Evolutionary conservation across 1,140 invertebrate genomes (phyloP).

Genomic region (Semibalanus balanoides): DNA sequence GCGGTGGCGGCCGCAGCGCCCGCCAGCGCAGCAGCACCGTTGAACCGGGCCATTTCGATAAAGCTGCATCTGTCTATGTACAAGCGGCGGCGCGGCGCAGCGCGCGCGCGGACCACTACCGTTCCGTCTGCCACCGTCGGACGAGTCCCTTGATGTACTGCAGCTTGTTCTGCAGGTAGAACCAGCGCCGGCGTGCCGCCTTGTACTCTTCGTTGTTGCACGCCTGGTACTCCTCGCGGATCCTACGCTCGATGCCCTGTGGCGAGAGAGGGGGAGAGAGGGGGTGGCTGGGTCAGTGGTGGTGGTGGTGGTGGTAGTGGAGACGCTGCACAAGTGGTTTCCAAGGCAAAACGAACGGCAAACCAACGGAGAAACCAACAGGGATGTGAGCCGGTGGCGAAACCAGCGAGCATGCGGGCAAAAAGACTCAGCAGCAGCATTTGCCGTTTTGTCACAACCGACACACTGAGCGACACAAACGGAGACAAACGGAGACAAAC

Average conservation of each 20-base stretch:
- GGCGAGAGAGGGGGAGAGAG: neutral
- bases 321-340: too few relatives aligned
- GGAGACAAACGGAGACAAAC: too few relatives aligned
- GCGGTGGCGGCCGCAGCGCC: too few relatives aligned
- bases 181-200: neutral
- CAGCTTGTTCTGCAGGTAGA: conserved; percentile 5
- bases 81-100: neutral
- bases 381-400: too few relatives aligned
- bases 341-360: too few relatives aligned
- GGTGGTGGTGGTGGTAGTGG: too few relatives aligned
- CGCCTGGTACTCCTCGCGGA: neutral
- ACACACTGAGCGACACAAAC: too few relatives aligned
- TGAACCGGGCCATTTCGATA: neutral
- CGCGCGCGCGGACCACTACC: neutral
- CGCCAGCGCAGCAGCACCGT: too few relatives aligned
- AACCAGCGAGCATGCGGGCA: too few relatives aligned
- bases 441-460: too few relatives aligned
- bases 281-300: neutral
- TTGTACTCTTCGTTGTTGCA: neutral
- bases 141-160: neutral
- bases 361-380: too few relatives aligned
- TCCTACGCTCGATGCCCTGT: neutral
- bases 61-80: neutral
- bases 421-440: too few relatives aligned
- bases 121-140: neutral